Conservation (phyloP, 2,113 vertebrate species). For the rat (Rattus norvegicus) region DNA sequence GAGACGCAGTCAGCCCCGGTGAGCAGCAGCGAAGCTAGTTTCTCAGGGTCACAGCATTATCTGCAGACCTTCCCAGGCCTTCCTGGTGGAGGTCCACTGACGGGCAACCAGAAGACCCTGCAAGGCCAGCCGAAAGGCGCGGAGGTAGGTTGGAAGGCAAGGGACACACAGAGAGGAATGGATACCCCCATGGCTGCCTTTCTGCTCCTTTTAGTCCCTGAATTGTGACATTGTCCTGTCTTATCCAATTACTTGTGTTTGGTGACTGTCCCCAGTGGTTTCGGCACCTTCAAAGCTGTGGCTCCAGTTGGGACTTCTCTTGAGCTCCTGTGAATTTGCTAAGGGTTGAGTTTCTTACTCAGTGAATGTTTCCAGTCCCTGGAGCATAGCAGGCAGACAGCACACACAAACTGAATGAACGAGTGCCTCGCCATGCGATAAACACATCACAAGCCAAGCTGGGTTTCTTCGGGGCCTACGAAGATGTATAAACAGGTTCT, state of each 20-base stretch:
- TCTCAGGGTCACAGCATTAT: conserved; percentile 85
- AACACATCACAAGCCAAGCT: neutral
- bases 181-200: neutral
- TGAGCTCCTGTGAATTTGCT: neutral
- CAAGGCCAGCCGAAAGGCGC: conserved; percentile 79
- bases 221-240: neutral
- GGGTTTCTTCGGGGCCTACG: neutral
- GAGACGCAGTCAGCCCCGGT: conserved; percentile 87
- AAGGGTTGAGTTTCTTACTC: neutral
- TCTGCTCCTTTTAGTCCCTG: neutral
- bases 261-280: neutral
- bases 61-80: conserved; percentile 86
- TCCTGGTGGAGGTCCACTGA: conserved; percentile 81
- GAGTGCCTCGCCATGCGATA: neutral
- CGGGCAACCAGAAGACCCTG: conserved; percentile 76
- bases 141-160: conserved; percentile 87
- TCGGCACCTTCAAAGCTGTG: neutral
- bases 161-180: neutral
- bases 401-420: neutral
- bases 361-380: neutral
- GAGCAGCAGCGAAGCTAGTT: conserved; percentile 76
- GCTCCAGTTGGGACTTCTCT: neutral
- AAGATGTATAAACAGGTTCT: neutral
- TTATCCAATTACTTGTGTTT: neutral
- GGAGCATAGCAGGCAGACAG: neutral